These are phyloP conservation scores for Triplophysa bombifrons DNA, from an alignment of 2,797 vertebrate species.

Conservation along the genomic window DNA sequence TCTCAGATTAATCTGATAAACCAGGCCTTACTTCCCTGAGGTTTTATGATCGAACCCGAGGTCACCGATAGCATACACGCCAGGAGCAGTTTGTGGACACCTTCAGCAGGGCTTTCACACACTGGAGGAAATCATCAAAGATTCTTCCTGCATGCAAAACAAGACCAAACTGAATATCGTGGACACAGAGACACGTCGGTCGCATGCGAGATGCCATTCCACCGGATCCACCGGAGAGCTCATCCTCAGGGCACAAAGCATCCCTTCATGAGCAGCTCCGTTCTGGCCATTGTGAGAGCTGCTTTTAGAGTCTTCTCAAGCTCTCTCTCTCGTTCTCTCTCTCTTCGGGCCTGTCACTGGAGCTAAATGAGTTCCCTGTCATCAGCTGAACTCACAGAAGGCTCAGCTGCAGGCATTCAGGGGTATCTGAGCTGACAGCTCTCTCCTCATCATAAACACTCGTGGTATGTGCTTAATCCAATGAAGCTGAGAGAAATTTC, in stretches of 20 bases:
- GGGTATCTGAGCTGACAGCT: constrained; percentile 5
- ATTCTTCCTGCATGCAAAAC: constrained; percentile 1
- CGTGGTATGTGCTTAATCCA: constrained; percentile 35
- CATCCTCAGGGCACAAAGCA: constrained; percentile 73
- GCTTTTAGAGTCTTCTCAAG: constrained; percentile 43
- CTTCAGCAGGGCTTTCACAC: constrained; percentile 8
- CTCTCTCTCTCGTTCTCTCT: constrained; percentile 47
- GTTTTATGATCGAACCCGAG: constrained; percentile 8
- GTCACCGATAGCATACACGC: not conserved
- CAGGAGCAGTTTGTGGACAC: constrained; percentile 13
- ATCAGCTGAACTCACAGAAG: constrained; percentile 58
- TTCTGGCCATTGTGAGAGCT: constrained; percentile 69
- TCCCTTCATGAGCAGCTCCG: constrained; percentile 74
- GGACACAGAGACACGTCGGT: not conserved
- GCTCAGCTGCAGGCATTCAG: constrained; percentile 73
- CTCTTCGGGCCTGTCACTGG: constrained; percentile 46
- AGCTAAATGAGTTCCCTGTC: constrained; percentile 77
- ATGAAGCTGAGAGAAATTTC: constrained; percentile 26
- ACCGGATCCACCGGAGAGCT: constrained; percentile 75
- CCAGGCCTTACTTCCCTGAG: constrained; percentile 24
- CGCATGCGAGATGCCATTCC: constrained; percentile 59
- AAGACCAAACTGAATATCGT: not conserved
- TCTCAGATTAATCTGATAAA: not conserved
- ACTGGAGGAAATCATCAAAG: constrained; percentile 3
- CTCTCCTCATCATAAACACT: constrained; percentile 19